phyloP scores from a whole-genome alignment of 2,797 vertebrate species.

The Graptemys geographica region DNA sequence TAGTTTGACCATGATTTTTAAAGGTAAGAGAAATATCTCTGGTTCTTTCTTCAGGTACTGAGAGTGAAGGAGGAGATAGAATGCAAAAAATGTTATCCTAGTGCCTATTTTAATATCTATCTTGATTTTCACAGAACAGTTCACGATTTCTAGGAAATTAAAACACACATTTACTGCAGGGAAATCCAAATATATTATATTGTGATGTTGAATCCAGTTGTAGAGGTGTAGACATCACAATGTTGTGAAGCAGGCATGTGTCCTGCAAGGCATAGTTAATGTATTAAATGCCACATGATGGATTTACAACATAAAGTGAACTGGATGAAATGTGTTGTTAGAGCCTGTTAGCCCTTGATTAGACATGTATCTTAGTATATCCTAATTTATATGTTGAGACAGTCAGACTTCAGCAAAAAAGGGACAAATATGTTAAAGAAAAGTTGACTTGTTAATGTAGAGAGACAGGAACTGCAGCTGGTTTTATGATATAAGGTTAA shows the following conservation, averaged over 20 bases:
- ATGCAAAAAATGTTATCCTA: constrained; percentile 1
- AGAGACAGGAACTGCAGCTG: not conserved
- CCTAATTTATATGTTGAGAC: not conserved
- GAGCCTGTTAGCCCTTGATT: not conserved
- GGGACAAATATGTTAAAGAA: not conserved
- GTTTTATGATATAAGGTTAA: not conserved
- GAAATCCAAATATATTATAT: not conserved
- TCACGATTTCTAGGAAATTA: not conserved
- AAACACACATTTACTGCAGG: not conserved
- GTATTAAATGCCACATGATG: not conserved
- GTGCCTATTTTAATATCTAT: not conserved
- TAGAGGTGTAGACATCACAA: not conserved
- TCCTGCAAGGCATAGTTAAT: not conserved
- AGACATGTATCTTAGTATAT: not conserved
- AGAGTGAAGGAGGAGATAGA: not conserved
- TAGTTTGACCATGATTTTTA: not conserved
- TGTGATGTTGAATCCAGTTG: constrained; percentile 1
- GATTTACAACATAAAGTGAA: not conserved
- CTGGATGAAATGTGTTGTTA: not conserved
- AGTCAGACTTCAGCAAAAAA: not conserved
- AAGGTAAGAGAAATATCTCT: not conserved
- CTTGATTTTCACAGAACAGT: not conserved
- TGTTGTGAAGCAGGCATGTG: not conserved
- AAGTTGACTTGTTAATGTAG: not conserved
- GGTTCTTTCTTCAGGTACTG: not conserved